Percentiles rank a stretch among this genome's conserved stretches.
Conservation (phyloP, 2,797 vertebrate species). For the Neostethus bicornis region DNA sequence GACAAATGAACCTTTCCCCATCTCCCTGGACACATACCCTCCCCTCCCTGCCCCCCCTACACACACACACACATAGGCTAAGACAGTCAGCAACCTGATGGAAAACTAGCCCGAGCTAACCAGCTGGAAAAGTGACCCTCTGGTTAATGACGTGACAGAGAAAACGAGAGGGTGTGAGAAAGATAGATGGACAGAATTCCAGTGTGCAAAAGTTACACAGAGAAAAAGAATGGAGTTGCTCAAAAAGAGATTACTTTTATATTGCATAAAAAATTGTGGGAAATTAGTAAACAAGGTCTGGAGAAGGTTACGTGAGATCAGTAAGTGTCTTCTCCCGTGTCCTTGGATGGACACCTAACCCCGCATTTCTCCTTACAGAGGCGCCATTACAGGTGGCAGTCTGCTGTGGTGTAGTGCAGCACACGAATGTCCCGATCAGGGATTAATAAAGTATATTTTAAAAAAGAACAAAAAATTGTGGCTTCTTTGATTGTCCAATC, state of each 20-base stretch:
- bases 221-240: neutral
- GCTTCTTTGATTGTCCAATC: no score
- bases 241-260: neutral
- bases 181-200: constrained; percentile 18
- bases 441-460: no score
- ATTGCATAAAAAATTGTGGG: neutral
- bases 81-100: constrained; percentile 62
- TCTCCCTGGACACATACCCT: constrained; percentile 19
- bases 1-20: constrained; percentile 63
- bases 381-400: no score
- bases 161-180: constrained; percentile 39
- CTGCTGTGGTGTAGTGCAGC: no score
- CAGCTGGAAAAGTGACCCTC: constrained; percentile 74
- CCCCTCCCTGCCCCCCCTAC: constrained; percentile 28
- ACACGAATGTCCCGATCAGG: no score
- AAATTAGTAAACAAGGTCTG: constrained; percentile 2
- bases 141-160: constrained; percentile 61
- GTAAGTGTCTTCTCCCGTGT: no score
- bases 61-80: constrained; percentile 21
- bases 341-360: no score
- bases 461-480: no score
- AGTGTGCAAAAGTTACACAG: constrained; percentile 32
- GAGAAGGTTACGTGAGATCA: neutral
- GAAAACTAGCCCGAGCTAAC: constrained; percentile 59
- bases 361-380: no score